Percentiles rank a stretch among this genome's conserved stretches.
Evolutionary conservation across 2,113 vertebrate genomes (phyloP).

Genomic region (Pithys albifrons): DNA sequence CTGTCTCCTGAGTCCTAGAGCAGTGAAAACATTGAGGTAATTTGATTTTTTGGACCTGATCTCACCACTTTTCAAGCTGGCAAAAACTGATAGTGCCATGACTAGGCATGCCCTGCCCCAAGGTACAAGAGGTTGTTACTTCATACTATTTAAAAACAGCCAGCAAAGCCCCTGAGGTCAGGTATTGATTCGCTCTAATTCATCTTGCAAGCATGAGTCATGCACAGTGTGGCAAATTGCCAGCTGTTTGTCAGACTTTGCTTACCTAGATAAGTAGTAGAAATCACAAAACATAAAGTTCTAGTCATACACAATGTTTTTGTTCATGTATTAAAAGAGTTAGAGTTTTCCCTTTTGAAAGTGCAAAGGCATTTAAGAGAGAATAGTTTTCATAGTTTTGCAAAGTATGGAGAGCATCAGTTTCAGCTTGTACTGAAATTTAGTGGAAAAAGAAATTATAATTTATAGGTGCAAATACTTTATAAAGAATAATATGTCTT

Average conservation of each 20-base stretch:
- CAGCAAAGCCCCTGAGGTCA: not conserved
- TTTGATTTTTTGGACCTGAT: not conserved
- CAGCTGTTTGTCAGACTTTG: not conserved
- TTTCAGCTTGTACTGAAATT: not conserved
- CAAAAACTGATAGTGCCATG: not conserved
- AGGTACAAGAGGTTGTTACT: not conserved
- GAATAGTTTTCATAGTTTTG: not conserved
- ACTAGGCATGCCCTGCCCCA: constrained; percentile 4
- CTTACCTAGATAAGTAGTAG: not conserved
- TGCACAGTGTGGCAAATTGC: not conserved
- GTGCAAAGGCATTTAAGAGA: not conserved
- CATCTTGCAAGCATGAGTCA: not conserved
- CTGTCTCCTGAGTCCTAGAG: not conserved
- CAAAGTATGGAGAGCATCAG: not conserved
- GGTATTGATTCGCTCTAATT: not conserved
- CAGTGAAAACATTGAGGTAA: not conserved
- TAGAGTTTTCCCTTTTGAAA: not conserved
- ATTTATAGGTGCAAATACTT: not conserved
- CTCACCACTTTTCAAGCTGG: constrained; percentile 20
- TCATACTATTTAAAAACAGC: not conserved
- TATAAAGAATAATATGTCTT: not conserved
- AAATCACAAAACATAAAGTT: not conserved
- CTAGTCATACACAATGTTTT: not conserved
- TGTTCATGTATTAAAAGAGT: not conserved
- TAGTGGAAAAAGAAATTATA: not conserved